A percentile compares a stretch with the other conserved stretches of the same genome.
phyloP scores from a whole-genome alignment of 1,140 invertebrate species.

The Holotrichia oblita region DNA sequence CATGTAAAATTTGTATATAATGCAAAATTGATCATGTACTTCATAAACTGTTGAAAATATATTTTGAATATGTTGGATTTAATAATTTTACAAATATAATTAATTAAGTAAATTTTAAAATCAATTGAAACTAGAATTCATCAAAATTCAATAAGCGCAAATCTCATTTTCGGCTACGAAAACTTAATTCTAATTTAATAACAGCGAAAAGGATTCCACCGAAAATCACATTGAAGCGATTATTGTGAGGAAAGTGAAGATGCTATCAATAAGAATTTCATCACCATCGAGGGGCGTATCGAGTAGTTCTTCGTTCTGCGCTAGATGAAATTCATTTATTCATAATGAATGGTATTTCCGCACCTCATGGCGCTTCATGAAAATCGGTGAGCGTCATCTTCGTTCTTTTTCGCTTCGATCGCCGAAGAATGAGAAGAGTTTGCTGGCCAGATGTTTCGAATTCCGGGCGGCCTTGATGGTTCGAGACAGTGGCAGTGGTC shows the following conservation, averaged over 20 bases:
- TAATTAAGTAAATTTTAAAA: no score
- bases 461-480: not conserved
- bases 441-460: conserved; percentile 4
- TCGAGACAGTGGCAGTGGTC: not conserved
- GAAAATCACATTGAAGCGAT: not conserved
- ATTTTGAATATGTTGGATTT: no score
- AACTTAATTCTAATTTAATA: not conserved
- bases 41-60: no score
- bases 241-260: not conserved
- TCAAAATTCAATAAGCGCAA: no score
- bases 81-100: no score
- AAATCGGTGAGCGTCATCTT: not conserved
- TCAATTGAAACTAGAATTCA: no score
- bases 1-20: no score
- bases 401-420: not conserved
- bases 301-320: not conserved
- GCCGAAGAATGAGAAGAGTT: not conserved
- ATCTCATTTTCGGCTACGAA: not conserved
- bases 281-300: not conserved
- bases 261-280: not conserved
- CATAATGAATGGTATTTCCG: conserved; percentile 3
- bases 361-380: not conserved
- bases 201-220: not conserved
- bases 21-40: no score
- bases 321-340: not conserved